A percentile compares a stretch with the other conserved stretches of the same genome.
Evolutionary conservation across 2,113 vertebrate species (phyloP).

Genomic region (Salvator merianae): DNA sequence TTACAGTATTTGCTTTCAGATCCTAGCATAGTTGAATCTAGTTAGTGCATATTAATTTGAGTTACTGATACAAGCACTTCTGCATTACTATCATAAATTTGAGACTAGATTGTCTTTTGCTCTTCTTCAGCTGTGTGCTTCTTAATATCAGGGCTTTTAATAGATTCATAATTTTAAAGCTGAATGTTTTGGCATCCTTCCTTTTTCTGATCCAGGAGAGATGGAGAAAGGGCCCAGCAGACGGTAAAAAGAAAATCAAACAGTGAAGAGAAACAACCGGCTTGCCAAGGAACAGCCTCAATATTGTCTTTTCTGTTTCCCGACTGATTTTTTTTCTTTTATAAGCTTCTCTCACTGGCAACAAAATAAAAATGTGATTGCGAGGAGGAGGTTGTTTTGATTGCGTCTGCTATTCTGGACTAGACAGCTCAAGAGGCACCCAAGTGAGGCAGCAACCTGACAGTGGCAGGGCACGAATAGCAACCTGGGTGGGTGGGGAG

Average conservation of each 20-base stretch:
- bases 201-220: slow-evolving; percentile 11
- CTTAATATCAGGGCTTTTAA: slow-evolving; percentile 31
- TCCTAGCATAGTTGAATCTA: not conserved
- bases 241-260: slow-evolving; percentile 9
- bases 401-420: slow-evolving; percentile 10
- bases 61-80: not conserved
- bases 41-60: not conserved
- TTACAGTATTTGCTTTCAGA: not conserved
- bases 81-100: not conserved
- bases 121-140: rapidly evolving
- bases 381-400: slow-evolving; percentile 24
- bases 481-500: not conserved
- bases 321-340: not conserved
- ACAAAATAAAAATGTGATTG: slow-evolving; percentile 36
- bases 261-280: rapidly evolving
- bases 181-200: slow-evolving; percentile 30
- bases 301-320: slow-evolving; percentile 33
- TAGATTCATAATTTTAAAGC: slow-evolving; percentile 40
- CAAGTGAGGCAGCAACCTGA: not conserved
- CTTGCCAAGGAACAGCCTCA: slow-evolving; percentile 34
- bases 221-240: slow-evolving; percentile 5
- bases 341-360: not conserved
- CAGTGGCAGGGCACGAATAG: not conserved
- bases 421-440: not conserved
- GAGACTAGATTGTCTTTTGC: not conserved